Evolutionary conservation across 2,797 vertebrate genomes (phyloP).

Genomic region (Halcyon leucocephala): DNA sequence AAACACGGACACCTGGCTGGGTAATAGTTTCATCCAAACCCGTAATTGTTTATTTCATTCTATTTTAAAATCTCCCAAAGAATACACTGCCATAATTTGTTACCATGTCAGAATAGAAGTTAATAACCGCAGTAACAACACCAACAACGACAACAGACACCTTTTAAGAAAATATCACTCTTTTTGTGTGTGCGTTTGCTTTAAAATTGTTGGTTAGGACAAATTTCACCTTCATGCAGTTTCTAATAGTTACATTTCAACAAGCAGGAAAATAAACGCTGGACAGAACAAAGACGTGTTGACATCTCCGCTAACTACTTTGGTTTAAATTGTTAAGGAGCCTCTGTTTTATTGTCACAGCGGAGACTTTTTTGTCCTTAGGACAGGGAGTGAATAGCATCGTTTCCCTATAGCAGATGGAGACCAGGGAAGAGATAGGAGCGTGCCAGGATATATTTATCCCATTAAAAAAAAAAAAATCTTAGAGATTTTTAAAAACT

Average conservation of each 20-base stretch:
- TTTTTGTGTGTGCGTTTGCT: not conserved
- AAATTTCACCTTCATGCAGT: not conserved
- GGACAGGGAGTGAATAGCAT: not conserved
- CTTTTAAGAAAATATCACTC: not conserved
- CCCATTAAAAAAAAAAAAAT: not conserved
- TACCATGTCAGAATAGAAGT: conserved; percentile 70
- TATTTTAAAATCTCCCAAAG: conserved; percentile 53
- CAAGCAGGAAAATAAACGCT: conserved; percentile 48
- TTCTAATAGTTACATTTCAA: conserved; percentile 33
- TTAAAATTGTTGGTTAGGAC: not conserved
- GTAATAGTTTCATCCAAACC: conserved; percentile 33
- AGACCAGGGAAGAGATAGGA: not conserved
- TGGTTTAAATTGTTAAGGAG: not conserved
- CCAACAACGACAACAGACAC: not conserved
- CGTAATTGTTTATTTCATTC: conserved; percentile 20
- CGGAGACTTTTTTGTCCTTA: not conserved
- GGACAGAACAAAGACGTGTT: conserved; percentile 33
- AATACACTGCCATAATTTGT: conserved; percentile 62
- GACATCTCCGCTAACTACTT: conserved; percentile 23
- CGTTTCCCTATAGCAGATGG: not conserved
- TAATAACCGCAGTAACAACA: not conserved
- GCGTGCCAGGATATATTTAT: not conserved
- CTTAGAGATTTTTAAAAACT: not conserved
- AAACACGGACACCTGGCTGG: not conserved
- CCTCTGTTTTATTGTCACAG: conserved; percentile 28